Evolutionary conservation across 2,113 vertebrate genomes (phyloP).

Genomic region (Nothocercus nigrocapillus): DNA sequence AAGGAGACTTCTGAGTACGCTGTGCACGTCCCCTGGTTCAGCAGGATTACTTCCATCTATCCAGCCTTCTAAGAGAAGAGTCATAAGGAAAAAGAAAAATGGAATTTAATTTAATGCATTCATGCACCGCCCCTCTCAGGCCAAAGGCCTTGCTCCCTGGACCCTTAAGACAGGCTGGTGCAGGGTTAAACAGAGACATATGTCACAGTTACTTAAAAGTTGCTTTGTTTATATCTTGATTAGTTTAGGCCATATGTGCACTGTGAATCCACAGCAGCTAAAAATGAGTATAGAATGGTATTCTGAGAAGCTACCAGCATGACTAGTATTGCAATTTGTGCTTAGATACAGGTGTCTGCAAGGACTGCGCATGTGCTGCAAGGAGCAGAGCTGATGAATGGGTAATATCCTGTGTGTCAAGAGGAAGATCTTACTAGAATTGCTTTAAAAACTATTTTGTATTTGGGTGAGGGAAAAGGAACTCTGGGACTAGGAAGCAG

Average conservation of each 20-base stretch:
- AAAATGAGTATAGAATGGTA: not conserved
- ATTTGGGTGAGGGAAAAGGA: not conserved
- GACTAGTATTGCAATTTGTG: not conserved
- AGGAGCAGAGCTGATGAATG: not conserved
- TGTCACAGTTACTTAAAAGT: not conserved
- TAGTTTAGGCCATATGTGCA: not conserved
- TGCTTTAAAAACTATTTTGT: not conserved
- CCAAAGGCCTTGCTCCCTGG: not conserved
- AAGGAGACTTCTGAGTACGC: not conserved
- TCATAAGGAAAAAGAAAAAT: not conserved
- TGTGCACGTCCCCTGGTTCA: accelerated
- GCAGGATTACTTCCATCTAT: not conserved
- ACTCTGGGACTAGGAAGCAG: not conserved
- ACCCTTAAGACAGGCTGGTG: not conserved
- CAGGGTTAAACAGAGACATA: not conserved
- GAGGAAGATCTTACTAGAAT: not conserved
- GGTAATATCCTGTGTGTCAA: not conserved
- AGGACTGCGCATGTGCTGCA: not conserved
- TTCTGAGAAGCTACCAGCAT: not conserved
- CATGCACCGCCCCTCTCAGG: not conserved
- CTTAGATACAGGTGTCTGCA: not conserved
- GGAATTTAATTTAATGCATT: not conserved
- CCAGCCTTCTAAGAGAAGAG: not conserved
- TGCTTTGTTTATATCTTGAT: accelerated
- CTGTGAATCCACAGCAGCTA: not conserved